phyloP scores from a whole-genome alignment of 2,113 vertebrate species.

The Hippocampus comes region DNA sequence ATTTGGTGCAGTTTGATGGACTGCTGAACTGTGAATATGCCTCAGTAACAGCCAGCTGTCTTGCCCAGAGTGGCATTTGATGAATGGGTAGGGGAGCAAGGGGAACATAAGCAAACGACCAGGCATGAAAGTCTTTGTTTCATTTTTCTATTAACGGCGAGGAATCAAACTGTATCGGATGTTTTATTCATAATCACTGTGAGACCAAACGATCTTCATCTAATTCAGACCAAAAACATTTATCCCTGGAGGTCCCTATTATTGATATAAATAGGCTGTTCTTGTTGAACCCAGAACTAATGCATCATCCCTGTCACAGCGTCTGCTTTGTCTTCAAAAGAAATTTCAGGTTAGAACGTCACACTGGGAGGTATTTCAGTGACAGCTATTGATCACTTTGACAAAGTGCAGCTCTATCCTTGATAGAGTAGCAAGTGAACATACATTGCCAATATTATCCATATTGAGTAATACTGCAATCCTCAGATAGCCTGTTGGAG shows the following conservation, averaged over 20 bases:
- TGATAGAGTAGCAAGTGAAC: background rate
- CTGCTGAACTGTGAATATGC: conserved; percentile 76
- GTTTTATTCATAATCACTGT: conserved; percentile 7
- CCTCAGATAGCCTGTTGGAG: conserved; percentile 54
- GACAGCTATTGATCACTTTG: conserved; percentile 62
- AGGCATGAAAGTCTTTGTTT: conserved; percentile 49
- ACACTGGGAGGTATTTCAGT: conserved; percentile 33
- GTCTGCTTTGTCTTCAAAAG: conserved; percentile 40
- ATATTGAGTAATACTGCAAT: conserved; percentile 61
- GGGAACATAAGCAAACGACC: conserved; percentile 71
- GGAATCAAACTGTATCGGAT: background rate
- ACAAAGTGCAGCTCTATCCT: conserved; percentile 47
- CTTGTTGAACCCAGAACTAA: conserved; percentile 24
- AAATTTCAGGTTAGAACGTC: conserved; percentile 8
- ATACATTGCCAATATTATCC: background rate
- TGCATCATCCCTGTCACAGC: conserved; percentile 37
- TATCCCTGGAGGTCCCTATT: conserved; percentile 18
- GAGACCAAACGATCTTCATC: background rate
- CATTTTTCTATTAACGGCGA: background rate
- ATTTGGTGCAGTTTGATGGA: conserved; percentile 75
- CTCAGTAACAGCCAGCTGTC: conserved; percentile 67
- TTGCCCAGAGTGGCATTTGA: conserved; percentile 67
- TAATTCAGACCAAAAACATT: conserved; percentile 3
- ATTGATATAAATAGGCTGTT: conserved; percentile 29
- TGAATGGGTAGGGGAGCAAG: conserved; percentile 62